Base-by-base conservation (phyloP, 2,888 invertebrate species). In the Lepidochrysops patricia region DNA sequence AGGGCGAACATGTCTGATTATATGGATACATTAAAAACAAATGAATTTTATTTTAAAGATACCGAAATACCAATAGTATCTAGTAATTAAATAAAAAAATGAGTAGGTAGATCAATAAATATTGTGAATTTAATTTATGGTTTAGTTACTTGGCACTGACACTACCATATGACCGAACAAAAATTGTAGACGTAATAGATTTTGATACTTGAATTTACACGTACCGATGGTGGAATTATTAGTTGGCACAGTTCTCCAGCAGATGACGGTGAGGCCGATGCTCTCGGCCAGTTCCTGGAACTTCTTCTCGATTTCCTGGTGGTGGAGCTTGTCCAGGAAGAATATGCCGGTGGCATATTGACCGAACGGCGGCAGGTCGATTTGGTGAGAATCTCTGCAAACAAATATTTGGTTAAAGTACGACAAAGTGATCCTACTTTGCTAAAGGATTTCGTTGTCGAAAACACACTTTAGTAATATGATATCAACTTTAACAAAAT, bases 301-400 rank as follows among this genome's bases (percentile, higher is more conserved):
- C 71, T 94, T 93, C 68, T 91, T 91, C 85, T 98, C 97, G 60
- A 94, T 94, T 70, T 94, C 93, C 72, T 92, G 90, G 72, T 96
- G 95, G 72, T 95, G 94, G 57, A 92, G 90, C 79, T 95, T 94
- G 82, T 98, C 97, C 82, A 98, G 89, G 88, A 97, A 99, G 76
- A 99, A 92, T 66, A 99, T 97, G 63, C 99, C 99, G 19, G 98
- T 98, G 59, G 98, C 99, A 90, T 99, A 99, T 68, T 93, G 91
- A 3, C 98, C 98, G 71, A 93, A 92, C 19, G 93, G 92, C 6
- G 99, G 99, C 70, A 99, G 90, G 67, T 93, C 93, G 63, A 98
- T 91, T 71, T 94, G 95, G 72, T 94, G 92, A 66, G 92, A 92
- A 75, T 95, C 94, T 80, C 97, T 97, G 88, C 7, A 60, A 61